Evolutionary conservation across 2,888 invertebrate species (phyloP).

Genomic region (Ormia ochracea): DNA sequence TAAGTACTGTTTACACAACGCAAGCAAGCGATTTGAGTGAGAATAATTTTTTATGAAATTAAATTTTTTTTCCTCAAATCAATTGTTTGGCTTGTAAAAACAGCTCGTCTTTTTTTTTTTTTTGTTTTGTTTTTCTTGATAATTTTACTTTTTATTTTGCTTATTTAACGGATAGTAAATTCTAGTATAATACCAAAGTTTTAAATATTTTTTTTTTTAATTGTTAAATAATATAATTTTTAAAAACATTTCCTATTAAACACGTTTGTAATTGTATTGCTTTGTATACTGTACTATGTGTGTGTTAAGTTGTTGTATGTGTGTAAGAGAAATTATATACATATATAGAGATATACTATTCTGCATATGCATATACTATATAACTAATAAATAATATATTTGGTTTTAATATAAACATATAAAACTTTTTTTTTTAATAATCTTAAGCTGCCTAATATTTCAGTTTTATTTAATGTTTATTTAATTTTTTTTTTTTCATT

Average conservation of each 20-base stretch:
- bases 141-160: conserved; percentile 13
- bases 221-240: conserved; percentile 54
- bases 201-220: conserved; percentile 64
- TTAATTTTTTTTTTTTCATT: conserved; percentile 58
- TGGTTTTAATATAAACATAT: neutral
- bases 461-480: conserved; percentile 57
- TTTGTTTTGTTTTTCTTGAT: too few species aligned
- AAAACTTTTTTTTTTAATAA: conserved; percentile 17
- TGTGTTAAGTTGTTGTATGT: conserved; percentile 39
- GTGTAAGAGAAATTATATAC: conserved; percentile 14
- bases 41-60: too few species aligned
- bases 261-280: conserved; percentile 46
- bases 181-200: conserved; percentile 76
- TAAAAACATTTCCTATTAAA: conserved; percentile 63
- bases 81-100: too few species aligned
- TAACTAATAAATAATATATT: neutral
- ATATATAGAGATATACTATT: too few species aligned
- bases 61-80: too few species aligned
- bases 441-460: conserved; percentile 60
- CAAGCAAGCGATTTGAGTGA: too few species aligned
- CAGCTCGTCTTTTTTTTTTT: too few species aligned
- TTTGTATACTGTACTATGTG: conserved; percentile 45
- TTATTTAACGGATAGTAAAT: conserved; percentile 63
- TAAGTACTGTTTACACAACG: too few species aligned
- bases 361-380: too few species aligned